Evolutionary conservation across 2,888 invertebrate species (phyloP).

Genomic region (Coenonympha glycerion): DNA sequence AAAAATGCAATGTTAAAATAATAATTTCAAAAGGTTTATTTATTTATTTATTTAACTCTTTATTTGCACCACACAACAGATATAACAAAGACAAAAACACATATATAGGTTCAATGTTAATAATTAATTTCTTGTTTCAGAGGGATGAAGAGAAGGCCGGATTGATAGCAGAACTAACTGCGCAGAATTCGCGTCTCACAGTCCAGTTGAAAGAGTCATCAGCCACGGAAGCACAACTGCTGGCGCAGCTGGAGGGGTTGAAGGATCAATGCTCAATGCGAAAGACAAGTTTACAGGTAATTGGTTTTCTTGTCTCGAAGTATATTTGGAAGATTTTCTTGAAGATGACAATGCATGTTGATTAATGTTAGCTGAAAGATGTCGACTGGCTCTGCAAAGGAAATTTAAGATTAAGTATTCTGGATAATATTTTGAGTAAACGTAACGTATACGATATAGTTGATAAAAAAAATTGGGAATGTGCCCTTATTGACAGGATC

Average conservation of each 20-base stretch:
- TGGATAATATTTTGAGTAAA: too few species aligned
- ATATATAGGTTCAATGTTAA: background rate
- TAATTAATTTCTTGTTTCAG: slow-evolving; percentile 46
- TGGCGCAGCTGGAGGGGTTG: slow-evolving; percentile 86
- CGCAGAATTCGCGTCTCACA: slow-evolving; percentile 91
- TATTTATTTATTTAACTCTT: too few species aligned
- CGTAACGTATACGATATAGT: background rate
- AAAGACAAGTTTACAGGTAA: slow-evolving; percentile 82
- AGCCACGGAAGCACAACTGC: slow-evolving; percentile 85
- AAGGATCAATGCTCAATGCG: slow-evolving; percentile 89
- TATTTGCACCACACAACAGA: too few species aligned
- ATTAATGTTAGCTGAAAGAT: too few species aligned
- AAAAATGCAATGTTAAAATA: too few species aligned
- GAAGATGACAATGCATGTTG: too few species aligned
- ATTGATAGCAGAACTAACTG: slow-evolving; percentile 88
- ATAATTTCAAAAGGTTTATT: too few species aligned
- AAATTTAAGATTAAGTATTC: too few species aligned
- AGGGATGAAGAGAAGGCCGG: slow-evolving; percentile 87
- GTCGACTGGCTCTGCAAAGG: too few species aligned
- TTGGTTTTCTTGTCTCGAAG: too few species aligned
- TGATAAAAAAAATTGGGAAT: background rate
- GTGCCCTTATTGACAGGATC: slow-evolving; percentile 78
- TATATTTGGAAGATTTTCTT: too few species aligned
- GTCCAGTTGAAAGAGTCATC: slow-evolving; percentile 90
- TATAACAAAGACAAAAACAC: too few species aligned